Base-by-base conservation (phyloP, 2,888 invertebrate genomes). In the Tetheella fluctuosa region DNA sequence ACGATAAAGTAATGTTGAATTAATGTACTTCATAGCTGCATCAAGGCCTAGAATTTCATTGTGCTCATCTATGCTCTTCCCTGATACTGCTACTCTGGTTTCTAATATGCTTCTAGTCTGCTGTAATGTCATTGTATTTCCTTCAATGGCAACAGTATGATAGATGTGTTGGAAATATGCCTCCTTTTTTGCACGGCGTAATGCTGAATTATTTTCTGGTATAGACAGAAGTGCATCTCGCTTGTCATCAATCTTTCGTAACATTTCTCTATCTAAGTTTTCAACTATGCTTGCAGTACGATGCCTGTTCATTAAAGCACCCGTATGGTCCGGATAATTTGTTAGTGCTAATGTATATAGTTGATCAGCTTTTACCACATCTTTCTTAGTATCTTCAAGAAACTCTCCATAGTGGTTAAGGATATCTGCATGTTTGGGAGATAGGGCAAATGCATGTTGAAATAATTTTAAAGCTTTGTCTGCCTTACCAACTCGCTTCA, bases 101-200 rank as follows among this genome's bases (percentile, higher is more conserved):
- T 99, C 99, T 23, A 99, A 94, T 64, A 99, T 96, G 62, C 97
- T 97, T 68, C 98, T 94, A 0, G 99, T 97, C 86, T 99, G 98
- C 23, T 97, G 96, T 52, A 99, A 92, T 2, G 97, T 97, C 96
- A 99, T 97, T 0, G 99, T 99, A 82, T 99, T 99, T 0, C 99
- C 99, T 90, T 99, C 99, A 68, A 99, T 98, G 25, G 98, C 99
- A 23, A 98, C 98, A 0, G 99, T 98, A 81, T 99, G 99, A 86
- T 99, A 98, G 65, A 99, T 98, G 82, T 99, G 98, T 80, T 97
- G 95, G 84, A 98, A 99, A 86, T 99, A 99, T 1, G 98, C 98
- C 86, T 99, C 99, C 81, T 97, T 97, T 80, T 98, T 98, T 4
- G 98, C 97, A 76, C 97, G 94, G 58, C 97, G 94, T 69, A 99